Base-by-base conservation (phyloP, 2,797 vertebrate species). In the Pseudomugil gertrudae region DNA sequence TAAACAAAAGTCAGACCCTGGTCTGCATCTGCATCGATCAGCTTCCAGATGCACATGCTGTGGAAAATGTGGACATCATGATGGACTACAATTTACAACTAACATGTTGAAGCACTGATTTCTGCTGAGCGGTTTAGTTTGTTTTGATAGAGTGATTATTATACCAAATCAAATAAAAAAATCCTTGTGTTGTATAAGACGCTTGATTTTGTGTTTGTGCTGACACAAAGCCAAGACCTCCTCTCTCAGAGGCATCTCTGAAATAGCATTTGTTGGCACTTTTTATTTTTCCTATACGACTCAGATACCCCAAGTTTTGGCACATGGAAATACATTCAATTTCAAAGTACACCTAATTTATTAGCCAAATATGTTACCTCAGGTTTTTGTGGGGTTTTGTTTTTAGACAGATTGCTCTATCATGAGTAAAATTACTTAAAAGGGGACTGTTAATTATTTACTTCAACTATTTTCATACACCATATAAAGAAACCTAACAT, bases 211-310 rank as follows among this genome's bases (percentile, higher is more conserved):
- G 9, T 38, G 57, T 61, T 33, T 32, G 69, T 74, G 63, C 50
- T 69, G 74, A 79, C 55, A 70, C 29, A 66, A 60, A 78, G 69
- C 68, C 81, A 65, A 72, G 69, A 71, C 77, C 78, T 73, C 38
- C 24, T 78, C 84, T 87, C 77, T 83, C 74, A 65, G 81, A 87
- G 84, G 76, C 66, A 72, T 73, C 72, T 78, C 54, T 57, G 70
- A 72, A 66, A 81, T 71, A 57, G 50, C 63, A 72, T 73, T 66
- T 69, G 72, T 69, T 32, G 13, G 62, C 76, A 76, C 62, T 62
- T 83, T 64, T 27, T 54, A 17, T 23, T 21, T 57, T 69, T 36
- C 43, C 50, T 47, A 24, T 32, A 23, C 24, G 14, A 57, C 71
- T 69, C 45, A 4, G 54, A 50, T 24, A 55, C 15, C 47, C 50